Percentiles rank a stretch among this genome's conserved stretches.
Evolutionary conservation across 1,140 invertebrate species (phyloP).

Genomic region (Macrobrachium rosenbergii): DNA sequence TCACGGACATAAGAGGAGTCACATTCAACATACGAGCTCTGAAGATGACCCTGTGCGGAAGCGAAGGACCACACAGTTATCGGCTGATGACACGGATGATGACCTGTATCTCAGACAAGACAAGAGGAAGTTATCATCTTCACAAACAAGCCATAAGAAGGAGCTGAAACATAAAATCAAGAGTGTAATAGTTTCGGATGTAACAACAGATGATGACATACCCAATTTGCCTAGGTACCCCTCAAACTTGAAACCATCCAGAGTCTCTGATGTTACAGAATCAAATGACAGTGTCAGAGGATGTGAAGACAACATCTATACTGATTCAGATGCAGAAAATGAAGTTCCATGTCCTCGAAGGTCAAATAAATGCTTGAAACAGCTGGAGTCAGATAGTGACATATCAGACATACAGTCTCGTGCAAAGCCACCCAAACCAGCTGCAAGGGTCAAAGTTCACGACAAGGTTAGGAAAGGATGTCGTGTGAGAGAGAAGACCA

Average conservation of each 20-base stretch:
- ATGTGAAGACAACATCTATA: slow-evolving; percentile 30
- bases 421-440: slow-evolving; percentile 50
- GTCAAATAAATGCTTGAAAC: slow-evolving; percentile 24
- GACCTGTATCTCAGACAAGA: slow-evolving; percentile 61
- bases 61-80: slow-evolving; percentile 33
- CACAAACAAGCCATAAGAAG: slow-evolving; percentile 39
- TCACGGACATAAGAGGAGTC: slow-evolving; percentile 71
- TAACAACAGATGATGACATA: slow-evolving; percentile 62
- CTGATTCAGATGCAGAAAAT: slow-evolving; percentile 50
- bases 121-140: slow-evolving; percentile 62
- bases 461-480: slow-evolving; percentile 48
- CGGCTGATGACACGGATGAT: slow-evolving; percentile 60
- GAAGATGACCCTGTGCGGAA: slow-evolving; percentile 52
- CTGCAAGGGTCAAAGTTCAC: slow-evolving; percentile 52
- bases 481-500: slow-evolving; percentile 42
- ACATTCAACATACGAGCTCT: slow-evolving; percentile 33
- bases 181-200: slow-evolving; percentile 60
- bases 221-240: slow-evolving; percentile 48
- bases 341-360: slow-evolving; percentile 26
- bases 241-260: slow-evolving; percentile 17
- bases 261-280: slow-evolving; percentile 33
- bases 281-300: slow-evolving; percentile 25
- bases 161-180: slow-evolving; percentile 52
- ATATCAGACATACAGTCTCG: slow-evolving; percentile 46
- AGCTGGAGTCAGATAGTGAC: slow-evolving; percentile 52